Evolutionary conservation across 2,113 vertebrate species (phyloP), one percentile per base, ranked within the genome.

Genomic region (Rynchops niger): DNA sequence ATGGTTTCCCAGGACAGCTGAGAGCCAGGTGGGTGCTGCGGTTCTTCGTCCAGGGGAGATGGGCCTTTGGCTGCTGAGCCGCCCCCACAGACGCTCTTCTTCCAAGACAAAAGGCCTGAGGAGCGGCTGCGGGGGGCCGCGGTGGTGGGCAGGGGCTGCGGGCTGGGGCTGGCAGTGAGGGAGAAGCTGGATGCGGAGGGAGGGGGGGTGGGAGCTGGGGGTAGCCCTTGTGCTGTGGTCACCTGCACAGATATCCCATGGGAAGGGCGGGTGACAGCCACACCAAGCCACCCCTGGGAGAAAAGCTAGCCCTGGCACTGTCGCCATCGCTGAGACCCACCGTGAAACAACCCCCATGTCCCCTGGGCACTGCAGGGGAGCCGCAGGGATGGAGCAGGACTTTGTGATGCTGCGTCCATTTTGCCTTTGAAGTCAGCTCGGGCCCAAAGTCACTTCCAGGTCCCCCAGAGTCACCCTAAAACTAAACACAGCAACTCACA

Each of bases 181-280:
- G 30, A 1, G 11, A 40, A 49, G 55, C 26, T 27, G 83, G 21
- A 36, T 11, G 42, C 12, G 7, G 59, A 14, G 38, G 1, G 43
- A 52, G 34, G 32, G 32, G 34, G 32, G 27, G 19, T 56, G 49
- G 84, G 22, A 38, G 43, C 29, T 9, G 36, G 30, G 55, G 38
- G 27, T 34, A 14, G 62, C 52, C 34, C 30, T 69, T n/a, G 55
- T 1, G 1, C 23, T 0, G 4, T 30, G 25, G 9, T 61, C 2
- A 1, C 15, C 40, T n/a, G 9, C 2, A 0, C 2, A 2, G 65
- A 22, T 47, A 34, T n/a, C 34, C 38, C 59, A 3, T 6, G 52
- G 38, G 30, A 40, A 2, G 10, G 9, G 13, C 7, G 17, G 25
- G 42, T 62, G 47, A 69, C 55, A 32, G 62, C 45, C 45, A 36